A percentile compares a stretch with the other conserved stretches of the same genome.
Evolutionary conservation across 2,113 vertebrate genomes (phyloP).

Genomic region (Callocephalon fimbriatum): DNA sequence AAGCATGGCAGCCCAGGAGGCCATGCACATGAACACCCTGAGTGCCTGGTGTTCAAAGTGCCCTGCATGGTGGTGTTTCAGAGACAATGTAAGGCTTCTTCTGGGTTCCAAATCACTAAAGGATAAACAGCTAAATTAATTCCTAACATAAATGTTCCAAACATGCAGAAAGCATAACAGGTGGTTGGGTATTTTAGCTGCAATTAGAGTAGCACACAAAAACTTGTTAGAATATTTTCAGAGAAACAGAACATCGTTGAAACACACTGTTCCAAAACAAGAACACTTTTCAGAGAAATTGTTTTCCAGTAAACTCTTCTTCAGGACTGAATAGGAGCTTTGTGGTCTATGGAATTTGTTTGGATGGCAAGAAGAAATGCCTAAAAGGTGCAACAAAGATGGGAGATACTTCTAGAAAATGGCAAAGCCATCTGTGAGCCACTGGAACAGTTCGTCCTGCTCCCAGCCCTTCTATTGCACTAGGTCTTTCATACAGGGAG

Average conservation of each 20-base stretch:
- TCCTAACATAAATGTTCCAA: not conserved
- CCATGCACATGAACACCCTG: fast-evolving
- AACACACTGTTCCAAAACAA: not conserved
- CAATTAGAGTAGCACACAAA: constrained; percentile 1
- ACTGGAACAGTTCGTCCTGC: not conserved
- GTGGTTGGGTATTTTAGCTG: not conserved
- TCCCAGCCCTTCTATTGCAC: not conserved
- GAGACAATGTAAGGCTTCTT: not conserved
- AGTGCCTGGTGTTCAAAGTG: not conserved
- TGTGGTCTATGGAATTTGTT: not conserved
- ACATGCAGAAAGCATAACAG: not conserved
- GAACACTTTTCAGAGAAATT: not conserved
- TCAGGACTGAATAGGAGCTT: not conserved
- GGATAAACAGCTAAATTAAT: not conserved
- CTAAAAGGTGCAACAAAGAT: not conserved
- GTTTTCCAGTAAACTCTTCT: not conserved
- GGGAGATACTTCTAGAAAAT: not conserved
- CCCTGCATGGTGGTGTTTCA: not conserved
- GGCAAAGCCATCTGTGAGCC: not conserved
- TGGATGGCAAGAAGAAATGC: not conserved
- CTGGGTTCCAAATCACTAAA: not conserved
- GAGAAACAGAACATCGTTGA: not conserved
- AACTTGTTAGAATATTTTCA: not conserved
- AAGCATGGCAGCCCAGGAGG: not conserved
- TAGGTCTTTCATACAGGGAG: not conserved